Conservation (phyloP, 1,140 invertebrate genomes). For the Cardiocondyla obscurior region DNA sequence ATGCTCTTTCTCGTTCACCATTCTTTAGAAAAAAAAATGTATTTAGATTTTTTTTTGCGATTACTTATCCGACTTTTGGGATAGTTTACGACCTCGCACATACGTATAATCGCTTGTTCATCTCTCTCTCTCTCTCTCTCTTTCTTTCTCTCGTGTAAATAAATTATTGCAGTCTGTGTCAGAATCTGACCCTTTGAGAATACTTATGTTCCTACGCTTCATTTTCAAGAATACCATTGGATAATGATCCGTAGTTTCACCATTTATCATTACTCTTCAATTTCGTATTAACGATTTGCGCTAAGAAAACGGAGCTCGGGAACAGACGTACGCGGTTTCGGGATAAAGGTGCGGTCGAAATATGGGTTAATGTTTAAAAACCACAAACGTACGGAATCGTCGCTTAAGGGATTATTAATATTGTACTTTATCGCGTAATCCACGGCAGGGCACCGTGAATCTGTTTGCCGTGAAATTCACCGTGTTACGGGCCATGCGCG, state of each 20-base stretch:
- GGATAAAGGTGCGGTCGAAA: background rate
- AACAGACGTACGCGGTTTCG: background rate
- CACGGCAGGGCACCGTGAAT: background rate
- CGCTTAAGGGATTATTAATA: conserved; percentile 34
- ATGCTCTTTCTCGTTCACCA: background rate
- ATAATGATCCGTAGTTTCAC: background rate
- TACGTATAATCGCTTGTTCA: too few relatives aligned
- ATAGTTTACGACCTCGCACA: background rate
- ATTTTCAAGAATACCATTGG: background rate
- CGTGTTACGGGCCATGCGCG: conserved; percentile 10
- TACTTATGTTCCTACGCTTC: background rate
- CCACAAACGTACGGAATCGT: background rate
- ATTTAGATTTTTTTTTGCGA: background rate
- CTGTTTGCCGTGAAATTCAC: conserved; percentile 11
- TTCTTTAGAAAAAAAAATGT: background rate
- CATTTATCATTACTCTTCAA: background rate
- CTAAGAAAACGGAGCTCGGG: background rate
- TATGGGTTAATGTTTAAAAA: conserved; percentile 6
- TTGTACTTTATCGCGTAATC: conserved; percentile 39
- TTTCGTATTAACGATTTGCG: background rate
- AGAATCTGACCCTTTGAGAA: background rate
- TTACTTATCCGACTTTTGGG: background rate
- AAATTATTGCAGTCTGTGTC: background rate
- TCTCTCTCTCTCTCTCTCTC: too few relatives aligned
- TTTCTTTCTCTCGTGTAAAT: background rate